Base-by-base conservation (phyloP, 2,113 vertebrate genomes). In the Saguinus imperator region DNA sequence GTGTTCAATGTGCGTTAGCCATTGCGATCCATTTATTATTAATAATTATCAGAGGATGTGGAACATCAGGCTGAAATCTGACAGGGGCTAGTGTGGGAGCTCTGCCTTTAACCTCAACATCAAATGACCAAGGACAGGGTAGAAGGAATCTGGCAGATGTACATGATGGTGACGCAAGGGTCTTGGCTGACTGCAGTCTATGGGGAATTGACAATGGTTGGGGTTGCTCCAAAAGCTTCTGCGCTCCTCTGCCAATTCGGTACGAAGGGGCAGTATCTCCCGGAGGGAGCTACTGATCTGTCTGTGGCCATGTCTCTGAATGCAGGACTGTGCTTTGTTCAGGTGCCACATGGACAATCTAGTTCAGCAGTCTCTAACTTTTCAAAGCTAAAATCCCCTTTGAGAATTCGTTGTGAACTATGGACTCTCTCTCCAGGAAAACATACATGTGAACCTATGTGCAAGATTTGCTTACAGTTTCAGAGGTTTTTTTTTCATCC, bases 151-250 rank as follows among this genome's bases (percentile, higher is more conserved):
- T 9, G 23, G 43, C 73, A 64, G 73, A 70, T 58, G 64, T 27
- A 45, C 0, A 0, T 12, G 57, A 50, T 37, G 64, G 1, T 17
- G 43, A 40, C 17, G 35, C 1, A 12, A 70, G 37, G 50, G n/a
- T 45, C 55, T 10, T 20, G 45, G n/a, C 37, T 75, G 81, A 87
- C 11, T 20, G 29, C 16, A 21, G 1, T 5, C 64, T 77, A 0
- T 11, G 0, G 64, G 37, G 70, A 72, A n/a, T 29, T 37, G 37
- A 11, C 9, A 7, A 1, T 45, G 5, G 52, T 20, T 2, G 1
- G 9, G 32, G 58, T 12, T 91, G 18, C 57, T 27, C 48, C 32
- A 25, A 35, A n/a, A n/a, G 1, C 17, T 61, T 45, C 3, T 55
- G 89, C 3, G 1, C 57, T 32, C 35, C 61, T 61, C 32, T 17